Percentiles rank a stretch among this genome's conserved stretches.
phyloP scores from a whole-genome alignment of 2,888 invertebrate species.

The Dolomedes plantarius region DNA sequence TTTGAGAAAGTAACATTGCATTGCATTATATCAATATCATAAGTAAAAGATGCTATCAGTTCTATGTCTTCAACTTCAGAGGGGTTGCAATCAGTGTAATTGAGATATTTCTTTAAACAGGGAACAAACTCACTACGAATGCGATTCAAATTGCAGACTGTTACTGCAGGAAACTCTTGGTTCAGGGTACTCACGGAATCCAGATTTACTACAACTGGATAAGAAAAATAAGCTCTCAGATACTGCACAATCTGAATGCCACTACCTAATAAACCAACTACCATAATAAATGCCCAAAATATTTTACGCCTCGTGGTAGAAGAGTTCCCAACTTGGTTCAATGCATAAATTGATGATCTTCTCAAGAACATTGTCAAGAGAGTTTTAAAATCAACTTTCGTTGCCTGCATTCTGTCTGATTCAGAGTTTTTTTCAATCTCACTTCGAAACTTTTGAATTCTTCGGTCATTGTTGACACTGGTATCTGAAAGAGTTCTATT shows the following conservation, averaged over 20 bases:
- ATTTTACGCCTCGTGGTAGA: constrained; percentile 15
- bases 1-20: not conserved
- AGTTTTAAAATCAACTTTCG: constrained; percentile 1
- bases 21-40: not conserved
- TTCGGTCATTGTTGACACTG: not conserved
- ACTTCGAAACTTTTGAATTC: not conserved
- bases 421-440: not conserved
- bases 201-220: constrained; percentile 35
- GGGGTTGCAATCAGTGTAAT: not conserved
- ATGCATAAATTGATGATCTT: constrained; percentile 30
- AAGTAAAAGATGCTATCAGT: too few relatives aligned
- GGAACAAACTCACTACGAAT: not conserved
- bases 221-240: constrained; percentile 27
- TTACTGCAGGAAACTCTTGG: constrained; percentile 37
- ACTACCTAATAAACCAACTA: constrained; percentile 8
- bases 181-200: constrained; percentile 7
- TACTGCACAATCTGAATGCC: not conserved
- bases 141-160: constrained; percentile 41
- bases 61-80: not conserved
- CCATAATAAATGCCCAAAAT: constrained; percentile 31
- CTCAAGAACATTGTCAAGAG: constrained; percentile 15
- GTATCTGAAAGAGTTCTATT: not conserved
- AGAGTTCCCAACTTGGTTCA: constrained; percentile 30
- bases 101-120: not conserved
- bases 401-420: not conserved